Evolutionary conservation across 2,113 vertebrate species (phyloP).

Genomic region (Paracyprichromis sp.): DNA sequence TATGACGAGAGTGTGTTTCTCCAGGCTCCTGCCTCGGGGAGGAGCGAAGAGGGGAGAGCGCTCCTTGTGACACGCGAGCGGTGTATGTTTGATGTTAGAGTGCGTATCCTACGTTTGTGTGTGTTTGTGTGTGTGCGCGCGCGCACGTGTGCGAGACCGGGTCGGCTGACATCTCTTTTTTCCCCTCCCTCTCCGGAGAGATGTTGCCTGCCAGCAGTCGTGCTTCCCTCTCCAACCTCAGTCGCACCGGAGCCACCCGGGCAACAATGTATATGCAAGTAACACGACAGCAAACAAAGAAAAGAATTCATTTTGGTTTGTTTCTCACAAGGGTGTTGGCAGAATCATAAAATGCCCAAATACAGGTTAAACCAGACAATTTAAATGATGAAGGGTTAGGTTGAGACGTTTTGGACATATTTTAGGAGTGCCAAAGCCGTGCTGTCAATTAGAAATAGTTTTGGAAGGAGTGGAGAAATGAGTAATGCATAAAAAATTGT

Average conservation of each 20-base stretch:
- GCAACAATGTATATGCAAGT: conserved; percentile 11
- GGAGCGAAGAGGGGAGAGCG: background rate
- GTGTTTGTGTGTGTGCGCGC: background rate
- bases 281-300: conserved; percentile 22
- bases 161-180: conserved; percentile 40
- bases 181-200: conserved; percentile 36
- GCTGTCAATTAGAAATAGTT: conserved; percentile 66
- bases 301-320: conserved; percentile 35
- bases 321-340: conserved; percentile 50
- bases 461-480: conserved; percentile 66
- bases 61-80: conserved; percentile 32
- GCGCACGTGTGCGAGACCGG: background rate
- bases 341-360: conserved; percentile 48
- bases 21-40: background rate
- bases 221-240: conserved; percentile 32
- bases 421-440: conserved; percentile 59
- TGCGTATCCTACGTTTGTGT: background rate
- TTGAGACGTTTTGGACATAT: conserved; percentile 55
- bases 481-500: conserved; percentile 68
- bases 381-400: conserved; percentile 56
- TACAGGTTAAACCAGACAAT: conserved; percentile 67
- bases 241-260: conserved; percentile 9
- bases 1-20: conserved; percentile 30
- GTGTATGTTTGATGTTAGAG: conserved; percentile 36
- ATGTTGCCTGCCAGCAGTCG: conserved; percentile 43